Evolutionary conservation across 1,140 invertebrate genomes (phyloP).

Genomic region (Euura lappo): DNA sequence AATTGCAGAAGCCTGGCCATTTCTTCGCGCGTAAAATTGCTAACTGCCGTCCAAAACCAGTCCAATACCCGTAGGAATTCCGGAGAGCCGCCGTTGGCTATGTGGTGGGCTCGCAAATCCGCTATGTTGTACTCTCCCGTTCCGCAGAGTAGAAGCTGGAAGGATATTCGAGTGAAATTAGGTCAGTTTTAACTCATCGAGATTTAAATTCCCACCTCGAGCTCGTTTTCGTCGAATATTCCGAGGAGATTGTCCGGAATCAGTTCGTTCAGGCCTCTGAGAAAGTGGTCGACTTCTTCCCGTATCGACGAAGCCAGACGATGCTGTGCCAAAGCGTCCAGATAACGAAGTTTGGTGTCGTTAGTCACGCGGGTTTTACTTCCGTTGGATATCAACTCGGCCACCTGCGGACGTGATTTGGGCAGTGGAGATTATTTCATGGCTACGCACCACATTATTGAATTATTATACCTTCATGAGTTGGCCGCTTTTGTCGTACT

Average conservation of each 20-base stretch:
- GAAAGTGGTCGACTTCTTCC: slow-evolving; percentile 86
- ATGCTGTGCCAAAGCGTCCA: slow-evolving; percentile 90
- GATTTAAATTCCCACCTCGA: slow-evolving; percentile 74
- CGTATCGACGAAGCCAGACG: slow-evolving; percentile 80
- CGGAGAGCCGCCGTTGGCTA: slow-evolving; percentile 81
- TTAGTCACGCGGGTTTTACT: slow-evolving; percentile 72
- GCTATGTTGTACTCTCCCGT: slow-evolving; percentile 91
- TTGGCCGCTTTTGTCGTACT: slow-evolving; percentile 82
- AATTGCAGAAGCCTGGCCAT: slow-evolving; percentile 93
- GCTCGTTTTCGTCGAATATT: slow-evolving; percentile 96
- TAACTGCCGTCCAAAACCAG: slow-evolving; percentile 95
- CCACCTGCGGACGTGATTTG: slow-evolving; percentile 34
- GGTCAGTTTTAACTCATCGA: not conserved
- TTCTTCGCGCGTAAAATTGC: slow-evolving; percentile 91
- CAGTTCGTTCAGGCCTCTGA: slow-evolving; percentile 87
- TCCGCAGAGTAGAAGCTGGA: slow-evolving; percentile 87
- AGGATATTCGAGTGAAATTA: slow-evolving; percentile 30
- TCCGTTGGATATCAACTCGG: slow-evolving; percentile 55
- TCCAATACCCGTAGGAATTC: slow-evolving; percentile 85
- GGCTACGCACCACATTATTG: not conserved
- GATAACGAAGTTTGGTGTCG: slow-evolving; percentile 80
- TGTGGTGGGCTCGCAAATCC: slow-evolving; percentile 88
- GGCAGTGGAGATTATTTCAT: not conserved
- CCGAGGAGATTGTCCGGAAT: slow-evolving; percentile 91
- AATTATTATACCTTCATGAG: slow-evolving; percentile 62